These are phyloP conservation scores for Dicaeum eximium DNA, from an alignment of 2,113 vertebrate species.

Conservation along the genomic window DNA sequence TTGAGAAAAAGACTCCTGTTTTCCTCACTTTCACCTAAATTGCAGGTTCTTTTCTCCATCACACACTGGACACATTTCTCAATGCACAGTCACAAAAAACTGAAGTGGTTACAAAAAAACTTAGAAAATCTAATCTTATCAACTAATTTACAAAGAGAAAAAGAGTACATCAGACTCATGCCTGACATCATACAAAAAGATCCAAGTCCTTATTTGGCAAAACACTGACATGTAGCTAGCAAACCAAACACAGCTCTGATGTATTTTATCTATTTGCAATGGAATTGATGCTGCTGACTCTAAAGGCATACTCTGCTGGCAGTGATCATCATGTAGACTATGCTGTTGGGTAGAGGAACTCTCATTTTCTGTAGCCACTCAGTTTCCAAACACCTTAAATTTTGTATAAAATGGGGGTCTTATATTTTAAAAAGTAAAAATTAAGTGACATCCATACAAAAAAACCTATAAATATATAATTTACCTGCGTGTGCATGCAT, in stretches of 20 bases:
- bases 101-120: neutral
- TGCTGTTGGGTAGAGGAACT: neutral
- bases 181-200: neutral
- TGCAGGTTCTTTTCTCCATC: neutral
- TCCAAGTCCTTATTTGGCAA: conserved; percentile 22
- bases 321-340: neutral
- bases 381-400: neutral
- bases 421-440: conserved; percentile 7
- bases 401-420: neutral
- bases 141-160: neutral
- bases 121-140: neutral
- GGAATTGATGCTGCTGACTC: neutral
- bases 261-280: neutral
- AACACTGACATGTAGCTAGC: conserved; percentile 60
- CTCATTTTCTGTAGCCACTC: neutral
- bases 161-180: neutral
- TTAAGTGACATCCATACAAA: conserved; percentile 48
- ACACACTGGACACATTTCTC: neutral
- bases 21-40: neutral
- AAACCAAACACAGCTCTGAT: conserved; percentile 17
- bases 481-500: neutral
- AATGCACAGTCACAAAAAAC: neutral
- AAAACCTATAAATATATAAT: neutral
- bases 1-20: neutral
- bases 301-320: neutral